Conservation (phyloP, 1,140 invertebrate species). For the Hestina assimilis region DNA sequence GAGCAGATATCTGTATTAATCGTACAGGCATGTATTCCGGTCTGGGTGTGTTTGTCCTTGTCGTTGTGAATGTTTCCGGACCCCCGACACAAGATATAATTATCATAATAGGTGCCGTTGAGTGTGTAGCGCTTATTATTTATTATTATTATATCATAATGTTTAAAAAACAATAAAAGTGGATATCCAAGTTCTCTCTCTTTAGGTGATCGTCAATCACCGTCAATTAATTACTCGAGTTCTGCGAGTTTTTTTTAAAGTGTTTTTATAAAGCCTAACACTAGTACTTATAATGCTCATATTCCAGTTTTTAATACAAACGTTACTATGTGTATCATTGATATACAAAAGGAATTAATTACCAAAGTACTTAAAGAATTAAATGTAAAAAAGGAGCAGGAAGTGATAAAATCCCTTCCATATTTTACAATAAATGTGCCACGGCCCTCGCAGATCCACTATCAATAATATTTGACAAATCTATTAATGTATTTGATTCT, state of each 20-base stretch:
- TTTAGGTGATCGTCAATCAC: constrained; percentile 1
- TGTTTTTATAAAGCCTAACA: neutral
- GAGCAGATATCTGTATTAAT: too few species aligned
- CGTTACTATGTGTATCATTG: constrained; percentile 2
- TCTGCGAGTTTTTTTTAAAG: constrained; percentile 3
- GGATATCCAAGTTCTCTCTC: constrained; percentile 2
- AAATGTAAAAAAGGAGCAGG: constrained; percentile 23
- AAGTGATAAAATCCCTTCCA: constrained; percentile 14
- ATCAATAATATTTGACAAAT: constrained; percentile 9
- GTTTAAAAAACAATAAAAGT: neutral
- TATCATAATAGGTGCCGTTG: too few species aligned
- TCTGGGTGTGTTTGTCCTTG: too few species aligned
- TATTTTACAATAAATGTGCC: constrained; percentile 20
- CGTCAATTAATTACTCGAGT: neutral
- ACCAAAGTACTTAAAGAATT: constrained; percentile 10
- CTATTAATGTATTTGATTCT: constrained; percentile 2
- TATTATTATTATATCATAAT: too few species aligned
- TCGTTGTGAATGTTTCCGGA: too few species aligned
- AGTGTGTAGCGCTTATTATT: too few species aligned
- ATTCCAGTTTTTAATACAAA: neutral
- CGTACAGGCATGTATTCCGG: too few species aligned
- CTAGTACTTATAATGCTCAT: neutral
- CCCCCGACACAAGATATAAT: too few species aligned
- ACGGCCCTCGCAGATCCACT: constrained; percentile 2
- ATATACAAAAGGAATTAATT: neutral